Evolutionary conservation across 2,888 invertebrate species (phyloP).

Genomic region (Itoplectis maculator): DNA sequence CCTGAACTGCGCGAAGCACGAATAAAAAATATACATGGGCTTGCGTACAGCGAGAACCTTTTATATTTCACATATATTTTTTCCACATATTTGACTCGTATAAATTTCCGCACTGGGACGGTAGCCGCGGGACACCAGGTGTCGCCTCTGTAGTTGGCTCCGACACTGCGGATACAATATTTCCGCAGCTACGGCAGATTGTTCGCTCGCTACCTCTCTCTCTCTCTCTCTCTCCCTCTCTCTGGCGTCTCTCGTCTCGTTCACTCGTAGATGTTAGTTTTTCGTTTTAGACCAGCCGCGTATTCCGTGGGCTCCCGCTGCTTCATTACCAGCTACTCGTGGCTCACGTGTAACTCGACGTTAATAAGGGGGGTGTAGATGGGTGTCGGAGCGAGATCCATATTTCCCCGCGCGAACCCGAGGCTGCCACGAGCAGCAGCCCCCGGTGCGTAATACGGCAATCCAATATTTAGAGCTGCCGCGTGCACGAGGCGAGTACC

Average conservation of each 20-base stretch:
- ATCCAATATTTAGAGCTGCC: conserved; percentile 15
- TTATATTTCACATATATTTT: too few relatives aligned
- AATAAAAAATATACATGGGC: too few relatives aligned
- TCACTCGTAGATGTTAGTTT: not conserved
- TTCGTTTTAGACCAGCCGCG: not conserved
- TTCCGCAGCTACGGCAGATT: not conserved
- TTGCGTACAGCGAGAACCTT: too few relatives aligned
- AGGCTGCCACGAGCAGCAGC: not conserved
- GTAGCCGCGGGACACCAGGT: not conserved
- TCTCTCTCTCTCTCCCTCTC: too few relatives aligned
- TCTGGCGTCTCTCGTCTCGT: too few relatives aligned
- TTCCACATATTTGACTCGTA: too few relatives aligned
- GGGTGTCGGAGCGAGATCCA: not conserved
- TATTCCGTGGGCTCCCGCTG: not conserved
- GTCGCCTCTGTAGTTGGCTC: not conserved
- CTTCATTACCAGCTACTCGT: not conserved
- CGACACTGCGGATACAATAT: not conserved
- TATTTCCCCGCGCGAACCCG: not conserved
- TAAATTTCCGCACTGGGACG: too few relatives aligned
- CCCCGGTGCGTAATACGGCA: not conserved
- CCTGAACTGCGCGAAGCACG: too few relatives aligned
- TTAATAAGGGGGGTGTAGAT: conserved; percentile 12
- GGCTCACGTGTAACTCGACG: not conserved
- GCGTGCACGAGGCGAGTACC: not conserved
- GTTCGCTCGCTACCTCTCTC: too few relatives aligned